Evolutionary conservation across 2,888 invertebrate genomes (phyloP), one percentile per base, ranked within the genome.

Genomic region (Griposia aprilina): DNA sequence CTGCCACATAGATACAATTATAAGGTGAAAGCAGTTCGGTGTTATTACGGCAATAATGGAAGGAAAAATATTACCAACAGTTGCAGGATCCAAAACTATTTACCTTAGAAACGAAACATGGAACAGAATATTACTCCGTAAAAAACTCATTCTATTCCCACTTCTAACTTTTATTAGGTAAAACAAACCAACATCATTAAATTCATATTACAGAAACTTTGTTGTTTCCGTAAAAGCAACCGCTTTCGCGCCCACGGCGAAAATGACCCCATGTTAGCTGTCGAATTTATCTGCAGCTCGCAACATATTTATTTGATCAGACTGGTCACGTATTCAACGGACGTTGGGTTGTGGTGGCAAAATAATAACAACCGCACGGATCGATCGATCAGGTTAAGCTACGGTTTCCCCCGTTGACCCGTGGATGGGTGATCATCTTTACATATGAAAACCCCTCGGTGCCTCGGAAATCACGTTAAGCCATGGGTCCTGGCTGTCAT

Each of bases 241-340:
- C 60, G 50, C 50, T 81, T 85, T 75, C 69, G 41, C 82, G 65
- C 73, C 78, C 48, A 55, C 48, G 55, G 69, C 45, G 50, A 55
- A 77, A 80, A 78, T 84, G 59, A 69, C 73, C 71, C 80, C 78
- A 80, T 84, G 85, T 84, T 87, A 80, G 62, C 81, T 76, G 87
- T 85, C 87, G 84, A 84, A 90, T 87, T 87, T 83, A 78, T 82
- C 75, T 57, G 71, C 72, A 76, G 55, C 78, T 67, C 77, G 76
- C 82, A 83, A 78, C 87, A 69, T 80, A 84, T 88, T 80, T 83
- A 86, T 83, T 76, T 83, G 78, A 87, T 84, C 78, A 59, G 50
- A 66, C 23, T 70, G 81, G 87, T 83, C 83, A 82, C 72, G 86
- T 87, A 85, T 89, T 88, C 84, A 86, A 70, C 79, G 81, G 84